Evolutionary conservation across 1,140 invertebrate genomes (phyloP).

Genomic region (Caenorhabditis briggsae): DNA sequence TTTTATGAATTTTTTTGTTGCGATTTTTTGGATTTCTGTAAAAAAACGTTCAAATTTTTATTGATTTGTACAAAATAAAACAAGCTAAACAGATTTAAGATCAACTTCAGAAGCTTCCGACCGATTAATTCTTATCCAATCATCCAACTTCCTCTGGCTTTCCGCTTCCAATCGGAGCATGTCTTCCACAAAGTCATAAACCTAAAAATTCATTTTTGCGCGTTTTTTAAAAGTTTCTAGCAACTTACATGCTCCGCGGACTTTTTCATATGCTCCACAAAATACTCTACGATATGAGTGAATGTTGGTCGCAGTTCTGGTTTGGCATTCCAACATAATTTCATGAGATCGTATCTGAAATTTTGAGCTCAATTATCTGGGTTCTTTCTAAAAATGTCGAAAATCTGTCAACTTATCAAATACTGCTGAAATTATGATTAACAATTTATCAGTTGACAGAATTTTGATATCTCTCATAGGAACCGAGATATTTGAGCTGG

Average conservation of each 20-base stretch:
- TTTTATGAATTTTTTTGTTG: no score
- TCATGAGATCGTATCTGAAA: conserved; percentile 32
- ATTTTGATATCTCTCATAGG: no score
- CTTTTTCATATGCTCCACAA: conserved; percentile 15
- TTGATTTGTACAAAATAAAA: no score
- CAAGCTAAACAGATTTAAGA: no score
- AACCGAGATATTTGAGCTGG: no score
- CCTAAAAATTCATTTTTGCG: background rate
- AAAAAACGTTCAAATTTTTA: no score
- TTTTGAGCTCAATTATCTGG: no score
- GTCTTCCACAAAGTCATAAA: background rate
- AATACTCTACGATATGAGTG: background rate
- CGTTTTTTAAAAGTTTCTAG: background rate
- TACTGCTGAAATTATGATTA: no score
- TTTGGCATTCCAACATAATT: conserved; percentile 6
- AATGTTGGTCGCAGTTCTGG: conserved; percentile 14
- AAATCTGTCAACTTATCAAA: no score
- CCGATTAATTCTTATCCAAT: background rate
- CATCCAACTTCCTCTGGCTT: conserved; percentile 1
- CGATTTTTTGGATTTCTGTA: no score
- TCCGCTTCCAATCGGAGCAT: conserved; percentile 5
- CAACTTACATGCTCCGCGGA: background rate
- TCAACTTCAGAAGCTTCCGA: background rate
- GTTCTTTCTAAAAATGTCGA: no score
- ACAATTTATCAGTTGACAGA: no score